Percentiles rank a stretch among this genome's conserved stretches.
phyloP scores from a whole-genome alignment of 2,797 vertebrate genomes.

The Epinephelus awoara region DNA sequence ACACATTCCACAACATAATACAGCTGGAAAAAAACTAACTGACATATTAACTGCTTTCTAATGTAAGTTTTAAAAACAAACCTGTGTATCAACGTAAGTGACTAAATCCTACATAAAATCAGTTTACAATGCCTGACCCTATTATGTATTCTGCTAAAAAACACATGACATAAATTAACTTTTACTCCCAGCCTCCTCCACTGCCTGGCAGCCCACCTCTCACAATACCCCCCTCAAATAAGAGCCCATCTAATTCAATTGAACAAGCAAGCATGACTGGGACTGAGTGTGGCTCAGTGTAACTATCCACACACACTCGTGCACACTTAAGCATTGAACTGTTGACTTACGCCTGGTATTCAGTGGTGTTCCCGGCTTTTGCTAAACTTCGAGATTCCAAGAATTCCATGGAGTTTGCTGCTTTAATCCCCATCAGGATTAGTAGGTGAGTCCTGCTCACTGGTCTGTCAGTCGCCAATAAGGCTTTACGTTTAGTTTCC shows the following conservation, averaged over 20 bases:
- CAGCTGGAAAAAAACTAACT: background rate
- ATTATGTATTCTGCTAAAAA: constrained; percentile 18
- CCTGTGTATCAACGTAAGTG: background rate
- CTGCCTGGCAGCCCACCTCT: background rate
- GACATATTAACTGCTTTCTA: background rate
- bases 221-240: constrained; percentile 4
- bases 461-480: constrained; percentile 56
- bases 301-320: constrained; percentile 38
- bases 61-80: background rate
- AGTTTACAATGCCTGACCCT: background rate
- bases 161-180: constrained; percentile 2
- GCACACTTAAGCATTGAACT: constrained; percentile 43
- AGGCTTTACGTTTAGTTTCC: constrained; percentile 14
- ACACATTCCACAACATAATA: background rate
- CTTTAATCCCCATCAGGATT: constrained; percentile 82
- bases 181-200: constrained; percentile 8
- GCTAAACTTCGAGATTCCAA: constrained; percentile 81
- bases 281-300: constrained; percentile 31
- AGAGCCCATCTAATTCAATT: constrained; percentile 35
- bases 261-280: constrained; percentile 25
- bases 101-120: background rate
- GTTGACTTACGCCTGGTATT: constrained; percentile 74
- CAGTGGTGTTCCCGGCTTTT: constrained; percentile 70
- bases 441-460: constrained; percentile 71
- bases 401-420: constrained; percentile 80